These are phyloP conservation scores for Dallia pectoralis DNA, from an alignment of 2,797 vertebrate species.

Conservation along the genomic window DNA sequence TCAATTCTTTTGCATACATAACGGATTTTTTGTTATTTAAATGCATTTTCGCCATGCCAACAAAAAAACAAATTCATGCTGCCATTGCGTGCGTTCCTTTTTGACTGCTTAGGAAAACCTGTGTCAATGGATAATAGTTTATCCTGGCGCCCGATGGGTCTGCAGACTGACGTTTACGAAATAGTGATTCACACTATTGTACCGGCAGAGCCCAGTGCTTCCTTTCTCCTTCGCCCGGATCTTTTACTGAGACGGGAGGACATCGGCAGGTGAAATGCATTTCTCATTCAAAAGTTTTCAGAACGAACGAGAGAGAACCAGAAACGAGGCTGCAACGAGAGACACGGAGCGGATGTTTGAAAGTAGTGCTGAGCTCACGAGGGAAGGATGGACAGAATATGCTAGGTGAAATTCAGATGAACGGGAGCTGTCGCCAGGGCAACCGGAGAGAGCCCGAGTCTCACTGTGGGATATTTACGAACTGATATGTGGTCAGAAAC, in stretches of 20 bases:
- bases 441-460: constrained; percentile 12
- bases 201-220: neutral
- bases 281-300: constrained; percentile 28
- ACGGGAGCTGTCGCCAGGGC: constrained; percentile 17
- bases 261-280: constrained; percentile 18
- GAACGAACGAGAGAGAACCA: constrained; percentile 7
- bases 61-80: too few relatives aligned
- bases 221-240: constrained; percentile 14
- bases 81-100: too few relatives aligned
- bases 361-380: neutral
- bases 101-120: too few relatives aligned
- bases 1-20: too few relatives aligned
- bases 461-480: constrained; percentile 37
- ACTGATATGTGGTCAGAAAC: constrained; percentile 46
- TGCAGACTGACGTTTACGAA: too few relatives aligned
- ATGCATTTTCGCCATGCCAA: too few relatives aligned
- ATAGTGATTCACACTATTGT: constrained; percentile 4
- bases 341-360: constrained; percentile 40
- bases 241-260: constrained; percentile 32
- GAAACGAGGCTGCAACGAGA: constrained; percentile 20
- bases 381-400: constrained; percentile 24
- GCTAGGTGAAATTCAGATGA: constrained; percentile 16
- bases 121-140: too few relatives aligned
- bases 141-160: too few relatives aligned
- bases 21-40: too few relatives aligned